Percentiles rank a stretch among this genome's conserved stretches.
Conservation (phyloP, 2,113 vertebrate genomes). For the Elephas maximus region DNA sequence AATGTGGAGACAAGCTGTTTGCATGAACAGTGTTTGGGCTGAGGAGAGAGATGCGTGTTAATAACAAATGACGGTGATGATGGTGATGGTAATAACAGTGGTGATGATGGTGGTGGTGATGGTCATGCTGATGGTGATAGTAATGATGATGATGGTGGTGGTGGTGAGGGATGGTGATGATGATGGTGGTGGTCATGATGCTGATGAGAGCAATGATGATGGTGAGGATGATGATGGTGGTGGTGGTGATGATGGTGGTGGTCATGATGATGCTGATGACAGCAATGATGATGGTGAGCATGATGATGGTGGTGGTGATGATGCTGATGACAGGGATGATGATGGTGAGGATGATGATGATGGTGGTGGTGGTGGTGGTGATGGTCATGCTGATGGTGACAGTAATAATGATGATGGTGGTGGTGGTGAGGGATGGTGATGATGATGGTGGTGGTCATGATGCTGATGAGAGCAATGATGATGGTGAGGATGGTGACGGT, state of each 20-base stretch:
- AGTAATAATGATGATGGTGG: not conserved
- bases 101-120: accelerated
- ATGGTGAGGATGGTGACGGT: accelerated
- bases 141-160: not conserved
- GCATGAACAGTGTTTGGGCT: accelerated
- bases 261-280: not conserved
- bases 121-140: accelerated
- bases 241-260: not conserved
- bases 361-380: too few relatives aligned
- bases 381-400: not conserved
- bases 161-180: not conserved
- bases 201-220: accelerated
- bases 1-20: not conserved
- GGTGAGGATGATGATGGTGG: not conserved
- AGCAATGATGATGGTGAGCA: not conserved
- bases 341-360: too few relatives aligned
- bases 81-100: accelerated
- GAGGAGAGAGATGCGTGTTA: accelerated
- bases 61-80: not conserved
- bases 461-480: not conserved
- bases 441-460: not conserved
- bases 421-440: accelerated
- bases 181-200: not conserved
- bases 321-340: too few relatives aligned
- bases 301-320: not conserved